phyloP scores from a whole-genome alignment of 2,797 vertebrate species.

The Lithobates sylvaticus region DNA sequence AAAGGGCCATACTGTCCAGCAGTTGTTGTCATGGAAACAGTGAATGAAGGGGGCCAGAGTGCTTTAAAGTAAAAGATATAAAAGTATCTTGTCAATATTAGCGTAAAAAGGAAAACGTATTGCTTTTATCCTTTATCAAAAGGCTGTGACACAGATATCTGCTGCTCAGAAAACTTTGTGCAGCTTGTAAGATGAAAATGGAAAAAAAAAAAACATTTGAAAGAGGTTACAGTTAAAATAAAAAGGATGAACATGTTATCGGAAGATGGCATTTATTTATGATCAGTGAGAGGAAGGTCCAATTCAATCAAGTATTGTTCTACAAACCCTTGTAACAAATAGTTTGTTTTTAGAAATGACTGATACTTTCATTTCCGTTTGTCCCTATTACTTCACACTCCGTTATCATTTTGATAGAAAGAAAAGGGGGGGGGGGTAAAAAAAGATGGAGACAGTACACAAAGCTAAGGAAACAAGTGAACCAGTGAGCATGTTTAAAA shows the following conservation, averaged over 20 bases:
- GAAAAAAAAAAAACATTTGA: slow-evolving; percentile 9
- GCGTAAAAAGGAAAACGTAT: slow-evolving; percentile 41
- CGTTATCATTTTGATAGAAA: slow-evolving; percentile 5
- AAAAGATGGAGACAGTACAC: background rate
- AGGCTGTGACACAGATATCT: slow-evolving; percentile 70
- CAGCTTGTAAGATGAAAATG: slow-evolving; percentile 55
- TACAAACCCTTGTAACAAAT: slow-evolving; percentile 22
- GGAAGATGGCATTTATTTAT: slow-evolving; percentile 61
- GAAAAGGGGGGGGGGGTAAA: background rate
- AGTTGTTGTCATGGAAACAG: slow-evolving; percentile 51
- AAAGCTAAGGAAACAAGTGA: slow-evolving; percentile 15
- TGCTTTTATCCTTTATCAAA: slow-evolving; percentile 72
- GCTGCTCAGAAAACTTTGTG: slow-evolving; percentile 68
- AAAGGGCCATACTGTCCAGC: slow-evolving; percentile 32
- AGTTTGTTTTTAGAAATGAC: slow-evolving; percentile 12
- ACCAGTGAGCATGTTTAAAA: slow-evolving; percentile 32
- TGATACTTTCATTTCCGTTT: slow-evolving; percentile 19
- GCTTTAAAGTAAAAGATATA: slow-evolving; percentile 57
- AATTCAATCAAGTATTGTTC: slow-evolving; percentile 64
- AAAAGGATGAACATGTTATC: slow-evolving; percentile 14
- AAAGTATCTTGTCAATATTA: background rate
- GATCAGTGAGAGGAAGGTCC: slow-evolving; percentile 62
- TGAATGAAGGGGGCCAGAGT: slow-evolving; percentile 20
- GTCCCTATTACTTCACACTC: background rate
- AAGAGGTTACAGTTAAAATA: slow-evolving; percentile 45